Conservation (phyloP, 2,888 invertebrate species). For the Pyrrhosoma nymphula region DNA sequence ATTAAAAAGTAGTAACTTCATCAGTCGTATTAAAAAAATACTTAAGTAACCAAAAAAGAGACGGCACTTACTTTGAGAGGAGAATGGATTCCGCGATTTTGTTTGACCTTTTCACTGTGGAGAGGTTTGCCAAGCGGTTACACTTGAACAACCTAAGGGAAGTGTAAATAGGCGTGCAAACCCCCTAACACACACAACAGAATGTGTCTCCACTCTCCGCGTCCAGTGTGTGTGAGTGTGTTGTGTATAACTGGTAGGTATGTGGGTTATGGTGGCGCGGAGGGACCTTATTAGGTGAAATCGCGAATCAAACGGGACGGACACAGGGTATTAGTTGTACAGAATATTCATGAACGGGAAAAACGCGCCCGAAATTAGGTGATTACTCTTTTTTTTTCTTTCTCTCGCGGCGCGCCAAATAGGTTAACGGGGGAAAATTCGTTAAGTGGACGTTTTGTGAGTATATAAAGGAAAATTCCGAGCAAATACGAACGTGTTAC, state of each 20-base stretch:
- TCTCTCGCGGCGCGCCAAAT: not conserved
- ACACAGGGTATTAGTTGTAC: not conserved
- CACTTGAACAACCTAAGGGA: not conserved
- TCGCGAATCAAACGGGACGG: not conserved
- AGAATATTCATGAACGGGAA: not conserved
- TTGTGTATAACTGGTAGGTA: not conserved
- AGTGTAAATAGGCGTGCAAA: not conserved
- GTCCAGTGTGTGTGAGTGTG: not conserved
- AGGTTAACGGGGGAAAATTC: constrained; percentile 25
- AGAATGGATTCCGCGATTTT: not conserved
- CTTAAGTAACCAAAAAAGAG: not conserved
- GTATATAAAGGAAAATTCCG: not conserved
- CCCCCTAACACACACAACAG: not conserved
- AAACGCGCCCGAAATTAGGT: not conserved
- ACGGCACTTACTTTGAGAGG: not conserved
- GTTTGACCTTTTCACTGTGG: not conserved
- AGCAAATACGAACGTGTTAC: not conserved
- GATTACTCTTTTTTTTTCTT: not conserved
- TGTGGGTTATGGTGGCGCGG: not conserved
- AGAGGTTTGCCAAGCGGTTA: constrained; percentile 10
- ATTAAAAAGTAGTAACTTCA: not conserved
- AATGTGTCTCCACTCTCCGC: not conserved
- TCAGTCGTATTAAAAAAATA: not conserved
- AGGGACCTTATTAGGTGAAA: not conserved
- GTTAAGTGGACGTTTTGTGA: not conserved